These are phyloP conservation scores for Prochilodus magdalenae DNA, from an alignment of 2,113 vertebrate species.

Conservation along the genomic window DNA sequence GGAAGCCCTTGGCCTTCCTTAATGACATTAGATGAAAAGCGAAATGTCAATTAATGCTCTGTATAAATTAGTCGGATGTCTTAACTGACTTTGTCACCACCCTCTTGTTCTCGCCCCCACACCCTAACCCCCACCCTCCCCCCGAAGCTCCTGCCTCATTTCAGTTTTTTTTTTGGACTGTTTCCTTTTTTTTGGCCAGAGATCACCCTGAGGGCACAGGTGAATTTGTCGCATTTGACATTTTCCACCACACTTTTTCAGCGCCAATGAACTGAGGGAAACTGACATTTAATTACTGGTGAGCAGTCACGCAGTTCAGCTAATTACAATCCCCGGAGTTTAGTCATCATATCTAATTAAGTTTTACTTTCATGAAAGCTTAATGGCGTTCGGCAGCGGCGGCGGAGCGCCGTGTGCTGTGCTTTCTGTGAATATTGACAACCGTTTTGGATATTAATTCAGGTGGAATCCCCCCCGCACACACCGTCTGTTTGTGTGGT, in stretches of 20 bases:
- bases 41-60: constrained; percentile 53
- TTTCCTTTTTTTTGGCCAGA: constrained; percentile 46
- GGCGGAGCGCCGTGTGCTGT: constrained; percentile 64
- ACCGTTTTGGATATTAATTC: constrained; percentile 77
- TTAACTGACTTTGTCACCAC: constrained; percentile 40
- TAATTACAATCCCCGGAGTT: constrained; percentile 91
- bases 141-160: too few species aligned
- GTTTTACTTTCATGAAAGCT: constrained; percentile 91
- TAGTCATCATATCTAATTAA: constrained; percentile 93
- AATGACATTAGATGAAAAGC: constrained; percentile 41
- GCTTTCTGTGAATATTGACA: constrained; percentile 78
- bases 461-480: constrained; percentile 60
- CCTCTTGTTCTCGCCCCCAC: not conserved
- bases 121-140: too few species aligned
- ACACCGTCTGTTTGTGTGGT: constrained; percentile 19
- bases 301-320: constrained; percentile 86
- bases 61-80: constrained; percentile 21
- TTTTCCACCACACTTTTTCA: constrained; percentile 78
- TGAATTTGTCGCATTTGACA: constrained; percentile 71
- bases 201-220: constrained; percentile 61
- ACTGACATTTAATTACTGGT: constrained; percentile 94
- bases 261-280: constrained; percentile 82
- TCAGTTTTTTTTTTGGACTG: constrained; percentile 30
- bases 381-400: constrained; percentile 78
- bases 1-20: constrained; percentile 28